Conservation (phyloP, 2,797 vertebrate species). For the Esox masquinongy region DNA sequence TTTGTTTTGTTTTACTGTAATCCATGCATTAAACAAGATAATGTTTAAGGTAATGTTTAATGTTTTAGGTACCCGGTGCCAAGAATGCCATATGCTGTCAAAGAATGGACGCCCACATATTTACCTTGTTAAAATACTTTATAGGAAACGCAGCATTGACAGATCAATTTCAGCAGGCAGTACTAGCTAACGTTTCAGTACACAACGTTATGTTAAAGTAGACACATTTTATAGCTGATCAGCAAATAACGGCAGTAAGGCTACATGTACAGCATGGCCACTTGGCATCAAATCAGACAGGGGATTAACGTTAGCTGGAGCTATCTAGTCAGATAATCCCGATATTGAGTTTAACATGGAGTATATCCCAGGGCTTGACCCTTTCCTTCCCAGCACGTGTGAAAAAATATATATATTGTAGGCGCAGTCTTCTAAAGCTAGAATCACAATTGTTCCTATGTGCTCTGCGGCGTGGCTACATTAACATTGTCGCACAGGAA, state of each 20-base stretch:
- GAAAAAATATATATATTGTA: no score
- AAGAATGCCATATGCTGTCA: not conserved
- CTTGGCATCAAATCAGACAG: not conserved
- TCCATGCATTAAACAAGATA: not conserved
- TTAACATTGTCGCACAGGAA: no score
- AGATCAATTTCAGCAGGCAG: not conserved
- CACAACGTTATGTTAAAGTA: not conserved
- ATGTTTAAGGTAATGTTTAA: not conserved
- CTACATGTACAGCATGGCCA: not conserved
- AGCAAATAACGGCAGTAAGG: not conserved
- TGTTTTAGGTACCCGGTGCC: not conserved
- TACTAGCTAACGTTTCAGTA: not conserved
- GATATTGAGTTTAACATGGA: not conserved
- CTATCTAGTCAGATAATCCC: not conserved
- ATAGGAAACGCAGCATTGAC: not conserved
- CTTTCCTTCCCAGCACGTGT: not conserved
- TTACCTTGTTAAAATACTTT: not conserved
- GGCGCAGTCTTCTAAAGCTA: no score
- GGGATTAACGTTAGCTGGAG: not conserved
- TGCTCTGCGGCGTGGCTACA: no score
- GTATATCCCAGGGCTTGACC: not conserved
- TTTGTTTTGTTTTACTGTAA: slow-evolving; percentile 18
- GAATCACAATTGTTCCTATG: no score
- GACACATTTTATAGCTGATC: not conserved
- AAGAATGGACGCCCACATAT: not conserved